Conservation (phyloP, 1,140 invertebrate species). For the Micrasema longulum region DNA sequence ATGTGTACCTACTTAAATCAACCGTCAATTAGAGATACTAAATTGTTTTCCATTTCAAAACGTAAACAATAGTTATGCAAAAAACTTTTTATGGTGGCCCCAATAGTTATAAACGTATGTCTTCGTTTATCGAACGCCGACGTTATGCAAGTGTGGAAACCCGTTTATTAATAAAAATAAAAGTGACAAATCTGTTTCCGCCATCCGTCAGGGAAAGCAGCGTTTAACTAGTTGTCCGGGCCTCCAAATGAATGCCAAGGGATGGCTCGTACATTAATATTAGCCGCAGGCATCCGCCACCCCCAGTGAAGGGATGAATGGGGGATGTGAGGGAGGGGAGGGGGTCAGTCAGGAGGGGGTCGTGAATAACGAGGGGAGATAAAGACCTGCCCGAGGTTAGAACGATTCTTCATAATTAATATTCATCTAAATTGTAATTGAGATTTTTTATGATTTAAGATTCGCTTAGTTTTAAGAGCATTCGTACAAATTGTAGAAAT, state of each 20-base stretch:
- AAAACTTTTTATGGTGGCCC: too few relatives aligned
- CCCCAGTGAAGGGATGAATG: background rate
- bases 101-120: too few relatives aligned
- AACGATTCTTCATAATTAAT: conserved; percentile 41
- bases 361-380: conserved; percentile 27
- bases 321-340: background rate
- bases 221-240: conserved; percentile 28
- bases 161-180: too few relatives aligned
- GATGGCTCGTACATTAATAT: conserved; percentile 52
- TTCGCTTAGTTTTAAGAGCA: background rate
- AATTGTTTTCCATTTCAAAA: too few relatives aligned
- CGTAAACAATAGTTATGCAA: too few relatives aligned
- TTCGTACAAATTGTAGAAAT: background rate
- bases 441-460: conserved; percentile 29
- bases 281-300: conserved; percentile 41
- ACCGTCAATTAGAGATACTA: too few relatives aligned
- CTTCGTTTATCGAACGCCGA: too few relatives aligned
- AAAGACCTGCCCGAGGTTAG: conserved; percentile 31
- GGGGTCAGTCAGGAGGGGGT: background rate
- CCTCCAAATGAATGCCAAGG: conserved; percentile 46
- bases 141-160: too few relatives aligned
- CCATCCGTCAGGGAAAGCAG: conserved; percentile 27
- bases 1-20: too few relatives aligned
- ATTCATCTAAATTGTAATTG: conserved; percentile 40
- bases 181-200: conserved; percentile 34